Base-by-base conservation (phyloP, 2,797 vertebrate species). In the Mormyrus proboscirostris region DNA sequence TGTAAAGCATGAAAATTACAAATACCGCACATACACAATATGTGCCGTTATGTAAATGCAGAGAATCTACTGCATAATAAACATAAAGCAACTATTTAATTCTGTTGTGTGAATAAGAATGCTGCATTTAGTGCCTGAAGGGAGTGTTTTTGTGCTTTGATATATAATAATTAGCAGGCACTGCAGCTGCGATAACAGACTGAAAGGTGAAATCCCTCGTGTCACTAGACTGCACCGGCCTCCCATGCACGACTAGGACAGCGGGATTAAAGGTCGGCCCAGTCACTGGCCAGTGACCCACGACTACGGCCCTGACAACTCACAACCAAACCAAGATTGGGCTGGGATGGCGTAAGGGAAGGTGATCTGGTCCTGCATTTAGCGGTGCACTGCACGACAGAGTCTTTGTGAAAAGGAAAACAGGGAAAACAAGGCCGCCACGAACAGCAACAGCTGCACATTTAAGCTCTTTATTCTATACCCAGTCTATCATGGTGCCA, bases 181-280 rank as follows among this genome's bases (percentile, higher is more conserved):
- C 3, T 89, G 88, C 89, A 90, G 89, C 89, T 90, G 82, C 22
- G 83, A 90, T 50, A 90, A 90, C 83, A 89, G 73, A 14, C 25
- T 53, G 47, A 57, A 50, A 82, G 55, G n/a, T 55, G 14, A 83
- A 62, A 76, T 22, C 22, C 14, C 51, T 33, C 0, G 2, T 89
- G 89, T 38, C 88, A 44, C 29, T 38, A 0, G 51, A 82, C 33
- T 88, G 22, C 29, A 22, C 53, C 7, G 55, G 69, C 19, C 51
- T n/a, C 65, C 59, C 10, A 41, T 16, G 47, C 65, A 7, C 82
- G 22, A 4, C 16, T n/a, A 83, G 65, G 50, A 38, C 51, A 76
- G 50, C 33, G 38, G 65, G 90, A 86, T 76, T 44, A 86, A 88
- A 88, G 89, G 57, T 59, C 41, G 55, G 12, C n/a, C 62, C 49